Conservation (phyloP, 2,797 vertebrate species). For the Carduelis carduelis region DNA sequence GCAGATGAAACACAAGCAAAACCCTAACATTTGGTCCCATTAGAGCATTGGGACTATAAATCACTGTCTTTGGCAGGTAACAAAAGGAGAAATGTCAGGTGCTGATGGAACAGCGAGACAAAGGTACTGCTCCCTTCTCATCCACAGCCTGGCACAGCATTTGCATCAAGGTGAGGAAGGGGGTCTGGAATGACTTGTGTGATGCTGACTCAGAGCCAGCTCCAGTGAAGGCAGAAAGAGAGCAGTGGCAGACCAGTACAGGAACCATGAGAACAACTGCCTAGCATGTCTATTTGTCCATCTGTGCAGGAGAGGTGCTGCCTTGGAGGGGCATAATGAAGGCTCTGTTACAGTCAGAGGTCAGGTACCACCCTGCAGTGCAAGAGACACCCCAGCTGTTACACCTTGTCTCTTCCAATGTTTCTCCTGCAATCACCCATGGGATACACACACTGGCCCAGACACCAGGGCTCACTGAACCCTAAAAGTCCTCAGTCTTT, state of each 20-base stretch:
- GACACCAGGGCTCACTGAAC: background rate
- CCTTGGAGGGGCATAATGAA: background rate
- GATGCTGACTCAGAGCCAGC: background rate
- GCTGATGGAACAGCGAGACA: background rate
- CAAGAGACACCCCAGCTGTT: background rate
- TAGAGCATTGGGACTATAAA: background rate
- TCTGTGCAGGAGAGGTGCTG: background rate
- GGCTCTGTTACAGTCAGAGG: background rate
- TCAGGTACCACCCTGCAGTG: background rate
- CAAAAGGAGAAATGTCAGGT: background rate
- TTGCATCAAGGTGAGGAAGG: background rate
- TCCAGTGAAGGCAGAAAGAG: background rate
- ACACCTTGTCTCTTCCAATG: accelerated
- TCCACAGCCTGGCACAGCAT: background rate
- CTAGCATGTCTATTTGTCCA: background rate
- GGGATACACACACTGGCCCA: background rate
- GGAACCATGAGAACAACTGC: background rate
- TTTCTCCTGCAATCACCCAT: background rate
- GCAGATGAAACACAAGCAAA: background rate
- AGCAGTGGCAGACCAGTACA: background rate
- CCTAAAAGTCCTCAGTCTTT: background rate
- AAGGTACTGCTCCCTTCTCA: background rate
- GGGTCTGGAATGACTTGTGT: background rate
- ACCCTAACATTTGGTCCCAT: background rate
- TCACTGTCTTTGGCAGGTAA: background rate